Evolutionary conservation across 53 echinoderm and acorn worm species (phyloP).

Genomic region (Patiria pectinifera): DNA sequence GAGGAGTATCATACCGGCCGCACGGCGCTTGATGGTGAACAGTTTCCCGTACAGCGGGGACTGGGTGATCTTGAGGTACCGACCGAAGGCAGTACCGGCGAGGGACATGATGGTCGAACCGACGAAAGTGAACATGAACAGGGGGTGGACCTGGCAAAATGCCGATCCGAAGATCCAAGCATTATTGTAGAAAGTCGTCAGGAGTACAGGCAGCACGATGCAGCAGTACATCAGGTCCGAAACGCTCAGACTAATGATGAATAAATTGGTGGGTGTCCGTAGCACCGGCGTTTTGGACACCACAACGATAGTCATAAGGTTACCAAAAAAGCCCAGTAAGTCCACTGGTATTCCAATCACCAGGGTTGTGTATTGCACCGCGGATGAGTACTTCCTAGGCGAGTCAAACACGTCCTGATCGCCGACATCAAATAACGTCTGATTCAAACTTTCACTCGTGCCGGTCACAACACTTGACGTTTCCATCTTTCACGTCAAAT

Average conservation of each 20-base stretch:
- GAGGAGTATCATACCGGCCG: constrained; percentile 35
- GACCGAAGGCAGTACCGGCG: constrained; percentile 67
- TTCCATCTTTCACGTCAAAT: not conserved
- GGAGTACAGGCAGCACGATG: constrained; percentile 65
- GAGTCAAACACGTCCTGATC: not conserved
- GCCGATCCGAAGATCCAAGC: constrained; percentile 64
- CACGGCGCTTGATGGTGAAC: constrained; percentile 57
- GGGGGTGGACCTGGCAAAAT: constrained; percentile 67
- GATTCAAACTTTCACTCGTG: not conserved
- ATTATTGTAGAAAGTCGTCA: constrained; percentile 57
- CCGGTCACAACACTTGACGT: not conserved
- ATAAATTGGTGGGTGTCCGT: constrained; percentile 63
- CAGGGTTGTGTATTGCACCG: constrained; percentile 57
- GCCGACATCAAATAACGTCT: not conserved
- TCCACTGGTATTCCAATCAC: constrained; percentile 69
- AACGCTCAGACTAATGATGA: constrained; percentile 66
- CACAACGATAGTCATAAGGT: constrained; percentile 65
- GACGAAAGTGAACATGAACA: constrained; percentile 70
- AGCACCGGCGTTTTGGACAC: constrained; percentile 65
- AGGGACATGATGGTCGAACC: constrained; percentile 67
- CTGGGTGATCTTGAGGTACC: constrained; percentile 72
- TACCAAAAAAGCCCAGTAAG: constrained; percentile 45
- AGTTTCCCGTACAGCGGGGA: constrained; percentile 52
- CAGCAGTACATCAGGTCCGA: constrained; percentile 71
- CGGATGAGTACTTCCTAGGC: constrained; percentile 50